Percentiles rank a stretch among this genome's conserved stretches.
These are phyloP conservation scores for Gadopsis marmoratus DNA, from an alignment of 2,797 vertebrate species.

Conservation along the genomic window DNA sequence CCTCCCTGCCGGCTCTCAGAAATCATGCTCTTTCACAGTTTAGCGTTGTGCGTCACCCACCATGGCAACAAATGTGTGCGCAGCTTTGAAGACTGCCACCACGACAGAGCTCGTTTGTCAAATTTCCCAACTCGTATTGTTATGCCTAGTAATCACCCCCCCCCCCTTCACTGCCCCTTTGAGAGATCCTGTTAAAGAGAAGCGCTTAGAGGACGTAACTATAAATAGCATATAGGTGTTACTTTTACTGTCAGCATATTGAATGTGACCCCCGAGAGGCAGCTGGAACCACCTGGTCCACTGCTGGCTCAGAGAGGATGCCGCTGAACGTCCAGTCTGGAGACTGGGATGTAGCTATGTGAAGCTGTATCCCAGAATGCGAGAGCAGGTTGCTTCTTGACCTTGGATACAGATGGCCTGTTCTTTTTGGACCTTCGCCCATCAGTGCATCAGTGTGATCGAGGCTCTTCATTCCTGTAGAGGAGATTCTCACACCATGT, in stretches of 20 bases:
- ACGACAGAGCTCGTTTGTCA: constrained; percentile 72
- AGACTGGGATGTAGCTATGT: background rate
- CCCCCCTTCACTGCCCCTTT: constrained; percentile 4
- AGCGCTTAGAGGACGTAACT: constrained; percentile 48
- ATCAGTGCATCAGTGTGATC: constrained; percentile 27
- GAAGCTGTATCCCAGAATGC: constrained; percentile 22
- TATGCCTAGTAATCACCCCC: constrained; percentile 57
- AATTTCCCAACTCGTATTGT: constrained; percentile 38
- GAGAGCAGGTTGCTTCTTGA: constrained; percentile 29
- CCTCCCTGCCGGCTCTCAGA: constrained; percentile 29
- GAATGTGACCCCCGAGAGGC: constrained; percentile 63
- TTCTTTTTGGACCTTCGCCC: constrained; percentile 21
- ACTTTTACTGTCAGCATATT: constrained; percentile 50
- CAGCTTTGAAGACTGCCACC: constrained; percentile 63
- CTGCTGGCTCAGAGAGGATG: constrained; percentile 42
- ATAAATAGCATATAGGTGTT: constrained; percentile 71
- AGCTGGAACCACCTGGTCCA: constrained; percentile 63
- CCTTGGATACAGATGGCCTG: constrained; percentile 25
- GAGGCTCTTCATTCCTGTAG: background rate
- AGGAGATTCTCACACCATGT: constrained; percentile 12
- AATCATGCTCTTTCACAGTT: constrained; percentile 56
- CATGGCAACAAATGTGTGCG: constrained; percentile 70
- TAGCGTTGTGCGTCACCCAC: constrained; percentile 59
- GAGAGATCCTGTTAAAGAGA: constrained; percentile 25
- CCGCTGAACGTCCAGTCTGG: background rate